Conservation (phyloP, 2,888 invertebrate species). For the Platycnemis pennipes region DNA sequence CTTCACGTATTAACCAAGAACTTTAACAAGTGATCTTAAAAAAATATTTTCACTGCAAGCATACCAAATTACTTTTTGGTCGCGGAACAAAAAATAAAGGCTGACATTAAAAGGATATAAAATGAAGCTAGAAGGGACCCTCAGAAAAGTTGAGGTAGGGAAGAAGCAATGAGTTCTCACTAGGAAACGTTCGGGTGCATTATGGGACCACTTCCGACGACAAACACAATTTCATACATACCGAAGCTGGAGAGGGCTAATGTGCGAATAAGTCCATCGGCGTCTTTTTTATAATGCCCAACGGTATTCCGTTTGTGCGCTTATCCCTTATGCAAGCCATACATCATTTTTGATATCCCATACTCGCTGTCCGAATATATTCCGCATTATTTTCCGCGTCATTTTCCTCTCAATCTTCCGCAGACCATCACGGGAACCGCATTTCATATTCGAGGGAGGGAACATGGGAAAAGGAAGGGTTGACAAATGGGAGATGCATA, state of each 20-base stretch:
- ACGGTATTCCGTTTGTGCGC: not conserved
- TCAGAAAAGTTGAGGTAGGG: not conserved
- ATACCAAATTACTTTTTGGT: too few species aligned
- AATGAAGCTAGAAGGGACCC: too few species aligned
- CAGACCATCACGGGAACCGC: constrained; percentile 38
- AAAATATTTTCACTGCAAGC: too few species aligned
- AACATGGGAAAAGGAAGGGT: not conserved
- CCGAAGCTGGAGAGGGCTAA: not conserved
- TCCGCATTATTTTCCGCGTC: constrained; percentile 41
- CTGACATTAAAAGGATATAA: too few species aligned
- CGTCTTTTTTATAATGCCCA: not conserved
- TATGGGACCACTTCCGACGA: not conserved
- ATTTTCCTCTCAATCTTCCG: constrained; percentile 42
- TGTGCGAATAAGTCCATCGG: not conserved
- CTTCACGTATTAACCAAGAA: too few species aligned
- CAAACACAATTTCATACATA: not conserved
- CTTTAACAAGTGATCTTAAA: too few species aligned
- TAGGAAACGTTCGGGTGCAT: not conserved
- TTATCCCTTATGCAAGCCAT: not conserved
- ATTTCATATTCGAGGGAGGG: constrained; percentile 12
- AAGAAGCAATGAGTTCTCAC: not conserved
- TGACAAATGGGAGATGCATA: constrained; percentile 53
- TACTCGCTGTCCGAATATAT: constrained; percentile 19
- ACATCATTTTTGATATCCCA: constrained; percentile 28
- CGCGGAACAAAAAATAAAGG: too few species aligned